Conservation (phyloP, 2,113 vertebrate species). For the Trogon surrucura region DNA sequence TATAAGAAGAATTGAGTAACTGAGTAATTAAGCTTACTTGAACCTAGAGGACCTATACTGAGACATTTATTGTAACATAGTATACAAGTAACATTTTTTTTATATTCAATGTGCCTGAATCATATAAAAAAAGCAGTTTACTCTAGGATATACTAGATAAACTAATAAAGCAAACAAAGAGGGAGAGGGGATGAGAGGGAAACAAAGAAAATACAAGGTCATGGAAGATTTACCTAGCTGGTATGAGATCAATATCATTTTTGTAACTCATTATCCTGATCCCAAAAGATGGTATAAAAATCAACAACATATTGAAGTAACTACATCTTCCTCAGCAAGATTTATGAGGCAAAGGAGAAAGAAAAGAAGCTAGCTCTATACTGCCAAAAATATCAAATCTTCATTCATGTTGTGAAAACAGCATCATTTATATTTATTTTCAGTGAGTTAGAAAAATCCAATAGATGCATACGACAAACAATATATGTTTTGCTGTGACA, state of each 20-base stretch:
- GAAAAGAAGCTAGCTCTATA: background rate
- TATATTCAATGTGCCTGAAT: background rate
- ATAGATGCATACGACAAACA: background rate
- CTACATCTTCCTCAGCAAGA: slow-evolving; percentile 67
- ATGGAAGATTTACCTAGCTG: slow-evolving; percentile 62
- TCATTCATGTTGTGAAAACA: slow-evolving; percentile 52
- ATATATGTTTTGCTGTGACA: background rate
- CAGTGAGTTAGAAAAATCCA: slow-evolving; percentile 24
- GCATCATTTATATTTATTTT: slow-evolving; percentile 50
- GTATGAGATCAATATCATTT: slow-evolving; percentile 72
- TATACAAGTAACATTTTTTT: background rate
- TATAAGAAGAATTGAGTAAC: background rate
- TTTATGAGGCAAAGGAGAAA: slow-evolving; percentile 65
- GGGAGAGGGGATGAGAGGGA: background rate
- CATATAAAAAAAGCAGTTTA: background rate
- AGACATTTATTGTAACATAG: background rate
- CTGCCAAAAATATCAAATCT: slow-evolving; percentile 48
- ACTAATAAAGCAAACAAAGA: background rate
- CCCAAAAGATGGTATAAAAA: slow-evolving; percentile 65
- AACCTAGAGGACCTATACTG: background rate
- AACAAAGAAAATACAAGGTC: slow-evolving; percentile 65
- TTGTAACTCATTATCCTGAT: slow-evolving; percentile 70
- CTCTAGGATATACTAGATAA: background rate
- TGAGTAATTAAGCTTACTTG: background rate
- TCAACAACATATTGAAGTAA: slow-evolving; percentile 73